Percentiles rank a stretch among this genome's conserved stretches.
Conservation (phyloP, 2,797 vertebrate species). For the Cryptoblepharus egeriae region DNA sequence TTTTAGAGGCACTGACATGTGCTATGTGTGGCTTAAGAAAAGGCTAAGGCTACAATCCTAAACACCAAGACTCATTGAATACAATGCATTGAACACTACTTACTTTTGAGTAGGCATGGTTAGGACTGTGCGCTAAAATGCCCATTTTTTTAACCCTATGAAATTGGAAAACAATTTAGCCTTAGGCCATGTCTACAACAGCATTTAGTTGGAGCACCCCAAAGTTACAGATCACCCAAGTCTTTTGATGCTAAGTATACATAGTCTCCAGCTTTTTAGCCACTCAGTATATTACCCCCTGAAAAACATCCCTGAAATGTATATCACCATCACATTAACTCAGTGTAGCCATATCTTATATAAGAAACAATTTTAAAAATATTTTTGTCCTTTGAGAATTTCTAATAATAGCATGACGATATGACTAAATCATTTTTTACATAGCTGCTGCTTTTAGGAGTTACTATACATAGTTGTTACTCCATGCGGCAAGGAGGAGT, state of each 20-base stretch:
- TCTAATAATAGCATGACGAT: too few relatives aligned
- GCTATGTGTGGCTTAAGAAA: neutral
- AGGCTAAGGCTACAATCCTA: too few relatives aligned
- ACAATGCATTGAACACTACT: too few relatives aligned
- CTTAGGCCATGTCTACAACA: neutral
- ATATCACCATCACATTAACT: neutral
- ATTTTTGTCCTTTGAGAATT: too few relatives aligned
- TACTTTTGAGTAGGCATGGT: too few relatives aligned
- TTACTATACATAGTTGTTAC: too few relatives aligned
- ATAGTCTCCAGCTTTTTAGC: too few relatives aligned
- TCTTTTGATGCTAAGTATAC: neutral
- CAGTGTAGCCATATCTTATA: neutral
- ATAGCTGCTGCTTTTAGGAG: too few relatives aligned
- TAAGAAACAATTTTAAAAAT: neutral
- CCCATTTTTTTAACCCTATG: neutral
- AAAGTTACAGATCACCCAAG: neutral
- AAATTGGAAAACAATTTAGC: neutral
- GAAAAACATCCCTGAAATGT: neutral
- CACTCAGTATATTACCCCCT: neutral
- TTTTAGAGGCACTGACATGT: neutral
- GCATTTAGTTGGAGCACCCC: neutral
- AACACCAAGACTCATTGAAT: too few relatives aligned
- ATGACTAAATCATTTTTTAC: too few relatives aligned
- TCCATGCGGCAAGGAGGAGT: too few relatives aligned
- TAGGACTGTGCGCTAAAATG: too few relatives aligned